Evolutionary conservation across 2,888 invertebrate species (phyloP).

Genomic region (Ornithoptera priamus): DNA sequence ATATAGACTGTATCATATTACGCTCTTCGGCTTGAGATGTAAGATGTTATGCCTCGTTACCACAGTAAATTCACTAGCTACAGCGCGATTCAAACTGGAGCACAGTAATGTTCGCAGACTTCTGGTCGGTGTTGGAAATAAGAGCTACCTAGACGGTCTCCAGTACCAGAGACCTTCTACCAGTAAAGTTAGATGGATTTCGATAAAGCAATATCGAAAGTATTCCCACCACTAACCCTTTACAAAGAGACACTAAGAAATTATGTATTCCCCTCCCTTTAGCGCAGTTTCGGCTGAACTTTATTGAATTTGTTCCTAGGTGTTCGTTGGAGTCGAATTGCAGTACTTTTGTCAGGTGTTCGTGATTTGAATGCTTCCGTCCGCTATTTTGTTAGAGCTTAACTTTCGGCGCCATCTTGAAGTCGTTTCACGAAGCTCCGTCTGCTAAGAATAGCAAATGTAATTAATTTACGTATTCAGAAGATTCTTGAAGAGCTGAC

Average conservation of each 20-base stretch:
- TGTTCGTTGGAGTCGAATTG: conserved; percentile 53
- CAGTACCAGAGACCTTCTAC: too few species aligned
- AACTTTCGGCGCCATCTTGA: conserved; percentile 35
- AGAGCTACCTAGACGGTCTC: too few species aligned
- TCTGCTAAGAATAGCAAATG: background rate
- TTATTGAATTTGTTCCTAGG: conserved; percentile 78
- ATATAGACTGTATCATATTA: too few species aligned
- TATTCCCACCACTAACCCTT: conserved; percentile 50
- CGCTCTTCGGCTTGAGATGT: too few species aligned
- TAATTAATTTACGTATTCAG: too few species aligned
- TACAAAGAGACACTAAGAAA: conserved; percentile 79
- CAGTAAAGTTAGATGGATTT: background rate
- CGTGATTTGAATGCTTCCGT: conserved; percentile 63
- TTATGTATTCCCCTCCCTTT: conserved; percentile 79
- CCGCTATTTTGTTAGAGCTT: conserved; percentile 32
- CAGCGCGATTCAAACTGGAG: too few species aligned
- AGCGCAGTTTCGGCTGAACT: conserved; percentile 72
- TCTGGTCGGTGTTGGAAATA: too few species aligned
- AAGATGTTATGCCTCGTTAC: too few species aligned
- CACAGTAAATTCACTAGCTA: too few species aligned
- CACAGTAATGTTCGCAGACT: too few species aligned
- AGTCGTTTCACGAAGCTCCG: background rate
- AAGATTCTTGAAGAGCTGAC: too few species aligned
- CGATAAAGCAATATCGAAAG: background rate
- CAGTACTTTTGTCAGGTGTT: conserved; percentile 71